Percentiles rank a stretch among this genome's conserved stretches.
Conservation (phyloP, 2,113 vertebrate genomes). For the Chaetops frenatus region DNA sequence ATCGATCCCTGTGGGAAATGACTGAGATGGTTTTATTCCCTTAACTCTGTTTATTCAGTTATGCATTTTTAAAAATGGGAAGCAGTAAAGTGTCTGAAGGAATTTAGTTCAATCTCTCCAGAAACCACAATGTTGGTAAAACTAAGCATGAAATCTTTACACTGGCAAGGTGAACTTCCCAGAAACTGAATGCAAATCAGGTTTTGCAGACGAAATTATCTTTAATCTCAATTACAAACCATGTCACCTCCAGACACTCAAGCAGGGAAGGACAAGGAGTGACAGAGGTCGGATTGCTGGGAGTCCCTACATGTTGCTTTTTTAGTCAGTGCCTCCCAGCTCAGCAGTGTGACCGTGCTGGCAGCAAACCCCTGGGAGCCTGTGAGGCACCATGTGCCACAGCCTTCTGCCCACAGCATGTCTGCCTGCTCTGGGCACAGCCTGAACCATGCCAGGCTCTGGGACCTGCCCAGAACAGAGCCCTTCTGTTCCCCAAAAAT, state of each 20-base stretch:
- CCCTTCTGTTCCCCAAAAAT: not conserved
- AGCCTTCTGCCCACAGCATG: not conserved
- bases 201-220: not conserved
- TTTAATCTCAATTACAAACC: not conserved
- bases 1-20: not conserved
- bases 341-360: accelerated
- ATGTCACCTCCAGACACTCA: not conserved
- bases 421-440: not conserved
- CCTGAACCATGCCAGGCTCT: accelerated
- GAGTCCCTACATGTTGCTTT: accelerated
- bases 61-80: not conserved
- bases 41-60: not conserved
- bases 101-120: not conserved
- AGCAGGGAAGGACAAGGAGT: not conserved
- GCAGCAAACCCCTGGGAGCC: not conserved
- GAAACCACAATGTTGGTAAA: not conserved
- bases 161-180: not conserved
- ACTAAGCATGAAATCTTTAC: not conserved
- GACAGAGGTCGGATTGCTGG: accelerated
- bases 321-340: not conserved
- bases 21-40: not conserved
- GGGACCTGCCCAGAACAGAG: not conserved
- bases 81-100: not conserved
- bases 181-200: not conserved
- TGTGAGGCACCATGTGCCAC: accelerated